These are phyloP conservation scores for Oostethus manadensis DNA, from an alignment of 2,113 vertebrate species.

Conservation along the genomic window DNA sequence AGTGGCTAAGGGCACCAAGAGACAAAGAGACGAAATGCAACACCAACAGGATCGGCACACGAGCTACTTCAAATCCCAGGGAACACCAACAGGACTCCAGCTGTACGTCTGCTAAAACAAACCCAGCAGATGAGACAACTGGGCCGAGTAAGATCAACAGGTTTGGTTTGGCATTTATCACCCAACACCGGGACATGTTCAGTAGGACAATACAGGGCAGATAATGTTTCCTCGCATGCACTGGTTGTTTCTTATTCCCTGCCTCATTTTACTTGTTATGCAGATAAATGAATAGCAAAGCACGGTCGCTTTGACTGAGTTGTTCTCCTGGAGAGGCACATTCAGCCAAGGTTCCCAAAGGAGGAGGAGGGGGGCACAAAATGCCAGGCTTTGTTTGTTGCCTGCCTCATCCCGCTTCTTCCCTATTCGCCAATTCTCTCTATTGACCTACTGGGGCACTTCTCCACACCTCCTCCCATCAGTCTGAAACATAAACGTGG, in stretches of 20 bases:
- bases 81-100: constrained; percentile 48
- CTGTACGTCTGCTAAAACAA: constrained; percentile 24
- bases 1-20: constrained; percentile 1
- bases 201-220: neutral
- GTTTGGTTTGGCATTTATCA: constrained; percentile 9
- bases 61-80: constrained; percentile 44
- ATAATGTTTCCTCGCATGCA: constrained; percentile 22
- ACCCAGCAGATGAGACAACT: constrained; percentile 1
- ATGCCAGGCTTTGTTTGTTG: constrained; percentile 63
- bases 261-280: constrained; percentile 54
- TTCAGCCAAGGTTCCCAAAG: constrained; percentile 58
- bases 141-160: constrained; percentile 12
- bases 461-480: constrained; percentile 42
- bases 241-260: constrained; percentile 22
- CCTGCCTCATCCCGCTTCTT: constrained; percentile 31
- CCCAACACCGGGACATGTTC: constrained; percentile 17
- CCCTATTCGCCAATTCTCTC: constrained; percentile 31
- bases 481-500: constrained; percentile 40
- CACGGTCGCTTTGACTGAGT: constrained; percentile 48
- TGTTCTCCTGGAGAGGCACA: constrained; percentile 52
- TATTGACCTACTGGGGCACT: constrained; percentile 35
- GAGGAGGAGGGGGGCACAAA: constrained; percentile 45
- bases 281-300: constrained; percentile 58
- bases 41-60: constrained; percentile 42
- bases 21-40: constrained; percentile 47